A percentile compares a stretch with the other conserved stretches of the same genome.
Evolutionary conservation across 2,888 invertebrate genomes (phyloP).

Genomic region (Cataglyphis livida): DNA sequence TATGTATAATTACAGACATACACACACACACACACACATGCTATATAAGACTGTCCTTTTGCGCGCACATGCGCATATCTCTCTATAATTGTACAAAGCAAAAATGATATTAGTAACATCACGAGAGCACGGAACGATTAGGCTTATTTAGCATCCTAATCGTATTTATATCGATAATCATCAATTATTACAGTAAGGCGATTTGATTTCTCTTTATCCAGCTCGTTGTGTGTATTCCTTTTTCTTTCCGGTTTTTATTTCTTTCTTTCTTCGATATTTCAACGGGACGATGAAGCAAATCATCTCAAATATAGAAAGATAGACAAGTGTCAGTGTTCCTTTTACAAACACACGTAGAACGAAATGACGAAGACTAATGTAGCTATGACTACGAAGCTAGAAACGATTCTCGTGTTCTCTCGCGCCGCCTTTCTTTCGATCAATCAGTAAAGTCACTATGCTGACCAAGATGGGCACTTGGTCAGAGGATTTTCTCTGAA

Average conservation of each 20-base stretch:
- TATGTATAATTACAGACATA: conserved; percentile 75
- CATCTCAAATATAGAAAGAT: conserved; percentile 17
- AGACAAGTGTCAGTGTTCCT: conserved; percentile 14
- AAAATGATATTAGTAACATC: conserved; percentile 78
- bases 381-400: conserved; percentile 72
- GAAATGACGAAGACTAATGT: conserved; percentile 71
- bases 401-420: conserved; percentile 44
- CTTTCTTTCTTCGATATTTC: conserved; percentile 6
- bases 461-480: conserved; percentile 30
- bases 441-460: background rate
- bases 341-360: conserved; percentile 56
- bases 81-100: conserved; percentile 80
- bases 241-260: background rate
- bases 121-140: conserved; percentile 68
- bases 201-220: conserved; percentile 69
- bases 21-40: conserved; percentile 77
- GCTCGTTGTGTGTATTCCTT: background rate
- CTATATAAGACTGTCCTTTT: conserved; percentile 69
- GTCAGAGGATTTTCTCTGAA: conserved; percentile 30
- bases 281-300: conserved; percentile 22
- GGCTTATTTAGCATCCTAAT: conserved; percentile 68
- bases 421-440: conserved; percentile 30
- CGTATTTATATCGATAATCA: conserved; percentile 58
- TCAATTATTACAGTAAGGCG: conserved; percentile 72
- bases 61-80: conserved; percentile 62